Conservation (phyloP, 2,113 vertebrate species). For the Labeo rohita region DNA sequence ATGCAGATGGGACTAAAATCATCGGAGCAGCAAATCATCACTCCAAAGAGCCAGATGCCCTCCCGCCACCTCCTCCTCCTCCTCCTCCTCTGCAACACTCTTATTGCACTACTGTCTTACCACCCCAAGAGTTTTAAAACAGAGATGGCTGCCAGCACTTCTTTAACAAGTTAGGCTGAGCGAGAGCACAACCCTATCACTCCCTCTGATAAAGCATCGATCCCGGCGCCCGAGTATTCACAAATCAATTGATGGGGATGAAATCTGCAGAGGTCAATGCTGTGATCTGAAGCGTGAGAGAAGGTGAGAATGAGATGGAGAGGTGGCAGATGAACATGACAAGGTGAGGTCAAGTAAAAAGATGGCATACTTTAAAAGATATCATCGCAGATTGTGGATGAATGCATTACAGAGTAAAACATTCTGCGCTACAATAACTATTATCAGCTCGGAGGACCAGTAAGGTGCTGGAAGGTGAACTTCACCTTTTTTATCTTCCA, state of each 20-base stretch:
- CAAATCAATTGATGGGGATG: slow-evolving; percentile 96
- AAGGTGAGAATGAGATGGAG: slow-evolving; percentile 45
- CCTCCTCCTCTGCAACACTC: slow-evolving; percentile 52
- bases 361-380: slow-evolving; percentile 63
- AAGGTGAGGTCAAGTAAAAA: slow-evolving; percentile 66
- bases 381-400: not conserved
- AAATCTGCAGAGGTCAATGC: slow-evolving; percentile 84
- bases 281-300: slow-evolving; percentile 57
- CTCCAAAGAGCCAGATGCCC: slow-evolving; percentile 76
- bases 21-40: slow-evolving; percentile 96
- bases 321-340: slow-evolving; percentile 49
- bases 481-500: slow-evolving; percentile 51
- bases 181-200: slow-evolving; percentile 94
- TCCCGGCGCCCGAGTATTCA: slow-evolving; percentile 89
- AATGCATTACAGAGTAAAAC: slow-evolving; percentile 40
- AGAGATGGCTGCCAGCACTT: slow-evolving; percentile 84
- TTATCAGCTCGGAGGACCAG: not conserved
- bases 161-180: slow-evolving; percentile 96
- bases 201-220: slow-evolving; percentile 99
- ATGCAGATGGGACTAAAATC: slow-evolving; percentile 98
- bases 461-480: not conserved
- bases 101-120: slow-evolving; percentile 74
- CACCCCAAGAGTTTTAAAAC: slow-evolving; percentile 54
- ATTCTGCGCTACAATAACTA: slow-evolving; percentile 21
- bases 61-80: slow-evolving; percentile 46